Evolutionary conservation across 1,140 invertebrate genomes (phyloP).

Genomic region (Bombus pyrosoma): DNA sequence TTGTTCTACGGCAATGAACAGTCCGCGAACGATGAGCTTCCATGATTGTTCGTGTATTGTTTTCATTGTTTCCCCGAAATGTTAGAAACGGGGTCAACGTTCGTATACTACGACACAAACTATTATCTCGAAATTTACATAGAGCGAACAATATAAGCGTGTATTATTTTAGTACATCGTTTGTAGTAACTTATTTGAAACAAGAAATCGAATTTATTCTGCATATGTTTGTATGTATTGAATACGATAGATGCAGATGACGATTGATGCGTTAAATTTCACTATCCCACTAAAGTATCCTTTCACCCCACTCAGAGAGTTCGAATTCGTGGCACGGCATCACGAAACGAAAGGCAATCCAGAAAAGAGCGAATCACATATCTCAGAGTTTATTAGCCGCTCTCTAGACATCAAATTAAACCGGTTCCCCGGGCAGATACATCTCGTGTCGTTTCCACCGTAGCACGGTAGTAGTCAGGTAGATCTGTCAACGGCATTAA

Average conservation of each 20-base stretch:
- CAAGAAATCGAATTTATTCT: not conserved
- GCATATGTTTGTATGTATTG: not conserved
- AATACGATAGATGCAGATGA: not conserved
- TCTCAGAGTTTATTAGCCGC: constrained; percentile 50
- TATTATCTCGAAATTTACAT: not conserved
- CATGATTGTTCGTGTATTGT: not conserved
- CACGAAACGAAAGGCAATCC: constrained; percentile 12
- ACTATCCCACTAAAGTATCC: not conserved
- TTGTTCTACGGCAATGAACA: not conserved
- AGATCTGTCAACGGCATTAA: constrained; percentile 58
- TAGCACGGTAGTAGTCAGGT: constrained; percentile 32
- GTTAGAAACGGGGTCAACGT: not conserved
- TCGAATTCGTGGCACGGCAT: not conserved
- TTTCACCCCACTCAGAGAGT: not conserved
- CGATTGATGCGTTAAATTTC: not conserved
- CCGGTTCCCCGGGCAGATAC: constrained; percentile 44
- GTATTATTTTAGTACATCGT: not conserved
- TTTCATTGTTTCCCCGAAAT: no score
- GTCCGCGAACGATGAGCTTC: not conserved
- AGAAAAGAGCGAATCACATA: constrained; percentile 16
- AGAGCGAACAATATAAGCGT: not conserved
- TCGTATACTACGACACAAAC: not conserved
- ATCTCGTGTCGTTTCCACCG: constrained; percentile 31
- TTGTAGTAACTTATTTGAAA: no score
- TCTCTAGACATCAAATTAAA: constrained; percentile 58